phyloP scores from a whole-genome alignment of 2,113 vertebrate species.

The Calypte anna region DNA sequence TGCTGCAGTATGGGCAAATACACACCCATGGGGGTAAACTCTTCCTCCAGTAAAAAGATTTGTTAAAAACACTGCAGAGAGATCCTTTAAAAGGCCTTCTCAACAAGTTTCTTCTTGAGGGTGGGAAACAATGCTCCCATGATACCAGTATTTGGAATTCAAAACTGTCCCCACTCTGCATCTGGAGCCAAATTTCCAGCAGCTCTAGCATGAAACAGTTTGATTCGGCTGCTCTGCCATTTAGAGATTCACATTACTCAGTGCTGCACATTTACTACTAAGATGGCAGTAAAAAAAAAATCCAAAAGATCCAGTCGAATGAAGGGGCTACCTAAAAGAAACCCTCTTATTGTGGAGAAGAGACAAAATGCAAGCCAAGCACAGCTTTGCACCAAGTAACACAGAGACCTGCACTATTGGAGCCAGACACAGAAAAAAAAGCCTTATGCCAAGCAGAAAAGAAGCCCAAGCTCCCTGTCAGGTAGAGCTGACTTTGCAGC shows the following conservation, averaged over 20 bases:
- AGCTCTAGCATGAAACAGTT: neutral
- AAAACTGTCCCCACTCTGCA: neutral
- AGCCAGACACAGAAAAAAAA: neutral
- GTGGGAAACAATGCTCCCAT: neutral
- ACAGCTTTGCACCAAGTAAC: neutral
- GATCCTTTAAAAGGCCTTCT: neutral
- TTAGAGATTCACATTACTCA: neutral
- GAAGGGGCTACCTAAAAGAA: neutral
- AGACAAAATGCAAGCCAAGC: neutral
- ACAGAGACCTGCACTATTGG: neutral
- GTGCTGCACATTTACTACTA: neutral
- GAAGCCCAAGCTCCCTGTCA: neutral
- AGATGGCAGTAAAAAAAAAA: neutral
- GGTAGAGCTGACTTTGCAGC: neutral
- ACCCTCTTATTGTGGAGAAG: too few relatives aligned
- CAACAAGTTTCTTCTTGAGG: neutral
- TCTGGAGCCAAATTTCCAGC: neutral
- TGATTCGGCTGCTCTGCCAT: neutral
- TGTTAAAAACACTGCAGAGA: neutral
- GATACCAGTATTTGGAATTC: neutral
- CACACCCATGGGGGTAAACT: neutral
- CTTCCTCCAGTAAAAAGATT: neutral
- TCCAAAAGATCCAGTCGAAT: neutral
- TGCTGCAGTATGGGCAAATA: neutral
- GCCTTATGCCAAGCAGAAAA: neutral